Evolutionary conservation across 2,113 vertebrate species (phyloP), one percentile per base, ranked within the genome.

Genomic region (Anarrhichthys ocellatus): DNA sequence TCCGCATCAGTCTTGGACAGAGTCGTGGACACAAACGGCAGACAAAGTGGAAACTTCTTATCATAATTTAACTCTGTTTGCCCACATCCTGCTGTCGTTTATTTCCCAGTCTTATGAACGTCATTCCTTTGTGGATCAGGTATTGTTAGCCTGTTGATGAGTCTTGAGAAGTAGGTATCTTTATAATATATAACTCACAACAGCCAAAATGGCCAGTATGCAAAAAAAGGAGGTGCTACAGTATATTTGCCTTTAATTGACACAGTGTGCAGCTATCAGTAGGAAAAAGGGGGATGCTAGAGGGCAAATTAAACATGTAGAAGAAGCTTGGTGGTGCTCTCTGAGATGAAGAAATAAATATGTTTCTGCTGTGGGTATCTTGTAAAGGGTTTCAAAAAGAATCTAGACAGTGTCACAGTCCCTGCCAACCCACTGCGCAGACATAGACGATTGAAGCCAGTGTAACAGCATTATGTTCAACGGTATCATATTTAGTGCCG

Each of bases 11-110:
- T 87, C 4, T 2, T 71, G 70, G 86, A 82, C 68, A 74, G 11
- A 69, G 65, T 83, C 83, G 76, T 65, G 65, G 69, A 68, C 76
- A 71, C 61, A 65, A 70, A 75, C 56, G 52, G 62, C 5, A 50
- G 61, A 32, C 58, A 67, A 67, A 52, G 29, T 50, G 76, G 40
- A 61, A 44, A 29, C 50, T 65, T 54, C 52, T 20, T 58, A 71
- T 74, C 44, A 29, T 83, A 34, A 71, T 70, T 58, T 34, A 73
- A 22, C 24, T 70, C n/a, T 34, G 11, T 40, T 32, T 50, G 8
- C 32, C 9, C 29, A n/a, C 54, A 73, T 58, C 63, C 62, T 29
- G 9, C 18, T 73, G 5, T 5, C 32, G 24, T 61, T 76, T 15
- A 54, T 61, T 61, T 76, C 17, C 3, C 6, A 15, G 18, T 72